Evolutionary conservation across 2,113 vertebrate genomes (phyloP).

Genomic region (Neotragus moschatus): DNA sequence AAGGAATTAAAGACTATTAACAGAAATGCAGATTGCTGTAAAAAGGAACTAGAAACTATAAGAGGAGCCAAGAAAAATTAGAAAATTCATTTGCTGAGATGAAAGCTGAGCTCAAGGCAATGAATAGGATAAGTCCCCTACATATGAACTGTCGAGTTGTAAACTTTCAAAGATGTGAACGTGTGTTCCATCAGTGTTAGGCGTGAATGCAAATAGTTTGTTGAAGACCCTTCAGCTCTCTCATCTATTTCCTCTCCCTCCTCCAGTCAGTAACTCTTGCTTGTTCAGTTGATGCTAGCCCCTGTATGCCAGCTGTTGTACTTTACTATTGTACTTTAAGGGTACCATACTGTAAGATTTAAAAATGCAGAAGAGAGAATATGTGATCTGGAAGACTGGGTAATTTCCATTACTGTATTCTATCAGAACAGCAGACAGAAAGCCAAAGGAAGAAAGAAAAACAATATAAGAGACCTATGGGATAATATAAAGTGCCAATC

Average conservation of each 20-base stretch:
- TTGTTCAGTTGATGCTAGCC: not conserved
- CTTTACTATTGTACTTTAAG: not conserved
- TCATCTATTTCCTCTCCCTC: not conserved
- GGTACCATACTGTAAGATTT: not conserved
- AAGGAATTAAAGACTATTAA: not conserved
- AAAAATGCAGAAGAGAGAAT: not conserved
- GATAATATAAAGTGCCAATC: not conserved
- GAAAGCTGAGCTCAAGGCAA: not conserved
- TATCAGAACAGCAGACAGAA: not conserved
- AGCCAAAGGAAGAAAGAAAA: not conserved
- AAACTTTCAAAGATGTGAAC: not conserved
- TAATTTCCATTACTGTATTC: no score
- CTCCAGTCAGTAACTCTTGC: not conserved
- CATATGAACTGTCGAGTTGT: not conserved
- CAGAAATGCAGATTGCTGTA: not conserved
- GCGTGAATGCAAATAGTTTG: not conserved
- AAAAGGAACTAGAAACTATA: not conserved
- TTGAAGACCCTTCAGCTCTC: not conserved
- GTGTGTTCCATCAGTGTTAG: not conserved
- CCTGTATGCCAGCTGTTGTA: not conserved
- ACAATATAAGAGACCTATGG: not conserved
- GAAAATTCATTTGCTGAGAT: not conserved
- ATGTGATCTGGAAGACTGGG: not conserved
- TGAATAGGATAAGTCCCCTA: not conserved
- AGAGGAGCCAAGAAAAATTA: not conserved